Evolutionary conservation across 2,888 invertebrate genomes (phyloP), one percentile per base, ranked within the genome.

Genomic region (Omphaloscelis lunosa): DNA sequence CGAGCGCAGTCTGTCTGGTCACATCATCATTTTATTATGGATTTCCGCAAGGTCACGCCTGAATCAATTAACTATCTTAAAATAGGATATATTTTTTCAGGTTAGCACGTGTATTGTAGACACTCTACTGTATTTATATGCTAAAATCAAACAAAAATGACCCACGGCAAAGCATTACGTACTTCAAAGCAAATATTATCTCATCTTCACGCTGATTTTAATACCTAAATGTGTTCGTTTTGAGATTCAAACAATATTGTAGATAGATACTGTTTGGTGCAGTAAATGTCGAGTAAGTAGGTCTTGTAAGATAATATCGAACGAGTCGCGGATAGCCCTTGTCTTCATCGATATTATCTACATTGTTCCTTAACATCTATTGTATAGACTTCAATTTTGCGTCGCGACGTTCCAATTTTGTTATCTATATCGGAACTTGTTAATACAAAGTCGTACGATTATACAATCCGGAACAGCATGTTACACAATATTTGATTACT

Each of bases 371-470:
- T 58, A 59, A 53, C 59, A 73, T 68, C 75, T 79, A 68, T 84
- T 85, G 75, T 73, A 41, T 62, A 17, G 45, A 73, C 61, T 79
- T 79, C 63, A 78, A 78, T 74, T 84, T 59, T 72, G 65, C 70
- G 84, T 72, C 53, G 59, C 63, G 59, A 41, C 65, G 71, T 67
- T 53, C 80, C 72, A 82, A 78, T 75, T 73, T 78, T 67, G 51
- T 82, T 75, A 82, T 82, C 82, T 82, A 27, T 70, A 79, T 82
- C 82, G 78, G 75, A 82, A 85, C 85, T 82, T 79, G 65, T 73
- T 84, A 70, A 75, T 70, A 82, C 83, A 77, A 77, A 74, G 82
- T 82, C 82, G 29, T 76, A 20, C 59, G 76, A 72, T 83, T 85
- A 85, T 34, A 71, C 29, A 84, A 83, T 76, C 62, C 85, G 82